phyloP scores from a whole-genome alignment of 1,140 invertebrate genomes.

The Panonychus citri region DNA sequence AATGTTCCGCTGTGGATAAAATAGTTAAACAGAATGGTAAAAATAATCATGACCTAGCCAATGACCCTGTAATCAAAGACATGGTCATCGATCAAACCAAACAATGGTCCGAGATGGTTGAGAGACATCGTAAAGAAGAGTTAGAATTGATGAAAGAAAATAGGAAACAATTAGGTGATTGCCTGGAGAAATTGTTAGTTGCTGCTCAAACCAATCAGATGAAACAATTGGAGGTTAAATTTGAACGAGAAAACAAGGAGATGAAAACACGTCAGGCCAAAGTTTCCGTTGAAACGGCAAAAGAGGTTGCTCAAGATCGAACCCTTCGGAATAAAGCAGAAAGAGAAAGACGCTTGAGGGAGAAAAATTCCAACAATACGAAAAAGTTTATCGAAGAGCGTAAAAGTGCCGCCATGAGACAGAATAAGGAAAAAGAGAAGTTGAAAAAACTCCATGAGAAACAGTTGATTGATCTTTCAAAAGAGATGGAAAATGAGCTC shows the following conservation, averaged over 20 bases:
- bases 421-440: slow-evolving; percentile 77
- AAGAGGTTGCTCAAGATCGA: slow-evolving; percentile 84
- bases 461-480: slow-evolving; percentile 33
- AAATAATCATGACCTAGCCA: slow-evolving; percentile 56
- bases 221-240: slow-evolving; percentile 53
- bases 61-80: slow-evolving; percentile 49
- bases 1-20: slow-evolving; percentile 84
- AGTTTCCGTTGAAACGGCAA: slow-evolving; percentile 83
- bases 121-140: slow-evolving; percentile 69
- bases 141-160: slow-evolving; percentile 58
- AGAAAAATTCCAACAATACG: slow-evolving; percentile 96
- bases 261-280: slow-evolving; percentile 86
- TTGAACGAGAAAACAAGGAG: slow-evolving; percentile 85
- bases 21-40: slow-evolving; percentile 41
- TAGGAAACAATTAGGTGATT: slow-evolving; percentile 56
- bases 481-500: slow-evolving; percentile 31
- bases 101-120: slow-evolving; percentile 78
- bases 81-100: slow-evolving; percentile 66
- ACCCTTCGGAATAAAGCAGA: slow-evolving; percentile 90
- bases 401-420: slow-evolving; percentile 60
- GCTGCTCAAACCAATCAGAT: slow-evolving; percentile 59
- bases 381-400: slow-evolving; percentile 97
- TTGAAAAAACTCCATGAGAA: slow-evolving; percentile 73
- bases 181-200: slow-evolving; percentile 61
- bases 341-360: slow-evolving; percentile 60